A percentile compares a stretch with the other conserved stretches of the same genome.
Conservation (phyloP, 2,797 vertebrate species). For the Hemitrygon akajei region DNA sequence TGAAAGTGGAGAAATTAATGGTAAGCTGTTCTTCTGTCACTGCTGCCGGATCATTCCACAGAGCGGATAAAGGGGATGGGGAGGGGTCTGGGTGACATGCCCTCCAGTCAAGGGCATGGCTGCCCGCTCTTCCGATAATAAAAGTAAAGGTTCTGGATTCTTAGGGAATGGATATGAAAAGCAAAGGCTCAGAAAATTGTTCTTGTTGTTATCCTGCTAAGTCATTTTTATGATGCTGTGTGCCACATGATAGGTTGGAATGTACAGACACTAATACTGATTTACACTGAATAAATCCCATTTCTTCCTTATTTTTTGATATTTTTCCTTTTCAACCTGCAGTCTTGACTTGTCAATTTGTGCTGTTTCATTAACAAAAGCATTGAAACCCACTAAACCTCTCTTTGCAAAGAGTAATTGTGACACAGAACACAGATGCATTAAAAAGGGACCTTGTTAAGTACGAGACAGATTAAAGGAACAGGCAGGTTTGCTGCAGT, state of each 20-base stretch:
- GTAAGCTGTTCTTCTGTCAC: conserved; percentile 78
- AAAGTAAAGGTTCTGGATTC: conserved; percentile 57
- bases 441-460: not conserved
- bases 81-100: conserved; percentile 64
- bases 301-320: not conserved
- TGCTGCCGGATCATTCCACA: conserved; percentile 66
- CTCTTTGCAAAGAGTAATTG: too few species aligned
- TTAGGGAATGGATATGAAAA: conserved; percentile 45
- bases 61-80: conserved; percentile 55
- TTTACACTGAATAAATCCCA: not conserved
- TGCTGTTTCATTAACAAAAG: not conserved
- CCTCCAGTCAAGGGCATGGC: conserved; percentile 72
- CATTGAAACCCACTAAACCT: not conserved
- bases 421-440: not conserved
- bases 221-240: not conserved
- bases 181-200: not conserved
- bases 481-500: not conserved
- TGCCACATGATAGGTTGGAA: not conserved
- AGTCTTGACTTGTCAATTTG: not conserved
- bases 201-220: not conserved
- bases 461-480: not conserved
- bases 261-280: not conserved
- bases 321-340: too few species aligned
- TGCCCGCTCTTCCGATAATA: conserved; percentile 62
- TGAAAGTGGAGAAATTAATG: conserved; percentile 72